Conservation (phyloP, 2,888 invertebrate species). For the Macrophya annulata region DNA sequence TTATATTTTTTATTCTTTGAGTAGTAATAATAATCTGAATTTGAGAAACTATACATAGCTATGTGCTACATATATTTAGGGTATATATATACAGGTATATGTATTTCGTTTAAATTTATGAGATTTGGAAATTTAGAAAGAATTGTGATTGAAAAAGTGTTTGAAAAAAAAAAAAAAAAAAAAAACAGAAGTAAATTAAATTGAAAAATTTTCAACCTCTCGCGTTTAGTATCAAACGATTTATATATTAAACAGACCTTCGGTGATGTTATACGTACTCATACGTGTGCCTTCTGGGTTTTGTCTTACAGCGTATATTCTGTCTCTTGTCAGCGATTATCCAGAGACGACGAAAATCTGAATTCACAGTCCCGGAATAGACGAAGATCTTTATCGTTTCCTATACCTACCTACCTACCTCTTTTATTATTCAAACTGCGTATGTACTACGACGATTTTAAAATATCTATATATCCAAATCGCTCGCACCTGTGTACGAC, state of each 20-base stretch:
- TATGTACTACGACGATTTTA: neutral
- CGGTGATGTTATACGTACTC: neutral
- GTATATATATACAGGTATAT: too few species aligned
- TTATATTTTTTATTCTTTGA: too few species aligned
- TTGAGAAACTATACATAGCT: too few species aligned
- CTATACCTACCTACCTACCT: neutral
- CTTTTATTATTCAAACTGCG: constrained; percentile 47
- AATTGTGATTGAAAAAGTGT: too few species aligned
- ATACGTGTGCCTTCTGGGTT: constrained; percentile 11
- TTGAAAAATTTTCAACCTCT: neutral
- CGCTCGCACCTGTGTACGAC: neutral
- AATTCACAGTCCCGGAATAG: constrained; percentile 45
- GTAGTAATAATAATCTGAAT: too few species aligned
- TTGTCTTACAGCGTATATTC: neutral
- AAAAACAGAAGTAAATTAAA: neutral
- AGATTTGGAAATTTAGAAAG: too few species aligned
- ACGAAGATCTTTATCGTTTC: constrained; percentile 52
- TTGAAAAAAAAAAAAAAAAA: too few species aligned
- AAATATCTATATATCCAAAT: neutral
- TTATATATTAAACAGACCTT: neutral
- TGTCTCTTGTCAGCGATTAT: constrained; percentile 4
- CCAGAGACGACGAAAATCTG: constrained; percentile 24
- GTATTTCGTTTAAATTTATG: too few species aligned
- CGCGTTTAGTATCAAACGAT: neutral
- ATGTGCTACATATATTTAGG: too few species aligned